phyloP scores from a whole-genome alignment of 2,888 invertebrate species.

The Catonia carolina region DNA sequence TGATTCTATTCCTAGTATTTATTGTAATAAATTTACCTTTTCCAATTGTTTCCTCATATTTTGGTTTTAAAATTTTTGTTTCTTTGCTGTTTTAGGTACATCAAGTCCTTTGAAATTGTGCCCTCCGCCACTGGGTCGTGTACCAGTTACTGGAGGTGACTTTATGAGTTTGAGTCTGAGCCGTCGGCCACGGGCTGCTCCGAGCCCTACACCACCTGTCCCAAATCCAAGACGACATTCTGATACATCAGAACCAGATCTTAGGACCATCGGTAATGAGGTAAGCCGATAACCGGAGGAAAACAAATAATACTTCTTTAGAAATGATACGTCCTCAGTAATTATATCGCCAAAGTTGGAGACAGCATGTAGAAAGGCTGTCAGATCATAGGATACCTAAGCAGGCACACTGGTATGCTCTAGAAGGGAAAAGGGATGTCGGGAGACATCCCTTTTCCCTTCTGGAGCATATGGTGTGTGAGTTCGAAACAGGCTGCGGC shows the following conservation, averaged over 20 bases:
- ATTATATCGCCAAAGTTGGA: no score
- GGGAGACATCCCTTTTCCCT: no score
- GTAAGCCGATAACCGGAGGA: no score
- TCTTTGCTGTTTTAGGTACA: not conserved
- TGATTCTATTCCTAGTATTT: no score
- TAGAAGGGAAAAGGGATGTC: no score
- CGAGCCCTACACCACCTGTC: constrained; percentile 49
- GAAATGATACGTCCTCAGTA: no score
- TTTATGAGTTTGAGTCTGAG: constrained; percentile 25
- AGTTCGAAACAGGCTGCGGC: no score
- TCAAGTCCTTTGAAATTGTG: constrained; percentile 38
- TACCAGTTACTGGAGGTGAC: constrained; percentile 2
- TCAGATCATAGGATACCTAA: no score
- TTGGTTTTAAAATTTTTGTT: not conserved
- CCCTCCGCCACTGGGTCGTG: constrained; percentile 39
- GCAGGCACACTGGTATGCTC: no score
- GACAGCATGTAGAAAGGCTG: no score
- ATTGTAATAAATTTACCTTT: not conserved
- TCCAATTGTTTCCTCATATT: not conserved
- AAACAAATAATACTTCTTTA: no score
- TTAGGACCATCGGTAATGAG: not conserved
- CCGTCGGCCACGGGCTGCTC: constrained; percentile 45
- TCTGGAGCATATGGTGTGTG: no score
- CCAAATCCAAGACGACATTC: constrained; percentile 28
- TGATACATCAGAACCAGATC: constrained; percentile 17